Conservation (phyloP, 2,113 vertebrate genomes). For the Brachirus orientalis region DNA sequence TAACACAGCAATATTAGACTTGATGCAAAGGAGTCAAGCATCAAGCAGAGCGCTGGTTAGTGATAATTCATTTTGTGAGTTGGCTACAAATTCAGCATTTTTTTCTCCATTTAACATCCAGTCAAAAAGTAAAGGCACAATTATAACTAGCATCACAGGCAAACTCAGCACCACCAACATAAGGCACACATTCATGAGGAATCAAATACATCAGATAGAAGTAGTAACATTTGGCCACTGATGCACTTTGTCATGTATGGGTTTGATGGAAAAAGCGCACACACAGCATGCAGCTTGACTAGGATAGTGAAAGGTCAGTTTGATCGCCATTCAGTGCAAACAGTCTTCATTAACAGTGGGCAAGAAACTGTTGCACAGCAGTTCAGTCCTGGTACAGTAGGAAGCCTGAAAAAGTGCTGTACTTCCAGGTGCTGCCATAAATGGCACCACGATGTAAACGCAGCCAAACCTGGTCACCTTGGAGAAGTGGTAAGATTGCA, state of each 20-base stretch:
- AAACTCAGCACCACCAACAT: slow-evolving; percentile 5
- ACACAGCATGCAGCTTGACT: slow-evolving; percentile 44
- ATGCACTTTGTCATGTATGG: neutral
- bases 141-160: slow-evolving; percentile 18
- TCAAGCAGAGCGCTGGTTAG: slow-evolving; percentile 17
- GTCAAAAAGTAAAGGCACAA: slow-evolving; percentile 45
- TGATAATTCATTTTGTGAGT: slow-evolving; percentile 16
- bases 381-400: slow-evolving; percentile 96
- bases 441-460: slow-evolving; percentile 95
- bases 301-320: slow-evolving; percentile 3
- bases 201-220: slow-evolving; percentile 1
- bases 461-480: slow-evolving; percentile 97
- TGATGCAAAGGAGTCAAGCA: too few relatives aligned
- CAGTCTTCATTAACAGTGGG: neutral
- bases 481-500: slow-evolving; percentile 91
- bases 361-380: neutral
- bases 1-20: too few relatives aligned
- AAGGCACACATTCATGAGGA: slow-evolving; percentile 2
- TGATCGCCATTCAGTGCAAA: slow-evolving; percentile 65
- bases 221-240: neutral
- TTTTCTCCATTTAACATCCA: slow-evolving; percentile 30
- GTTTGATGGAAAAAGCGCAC: slow-evolving; percentile 1
- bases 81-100: slow-evolving; percentile 12
- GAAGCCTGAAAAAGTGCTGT: slow-evolving; percentile 98
- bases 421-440: slow-evolving; percentile 99